phyloP scores from a whole-genome alignment of 37 sponge, comb jelly and placozoan species.

The Crambe crambe region DNA sequence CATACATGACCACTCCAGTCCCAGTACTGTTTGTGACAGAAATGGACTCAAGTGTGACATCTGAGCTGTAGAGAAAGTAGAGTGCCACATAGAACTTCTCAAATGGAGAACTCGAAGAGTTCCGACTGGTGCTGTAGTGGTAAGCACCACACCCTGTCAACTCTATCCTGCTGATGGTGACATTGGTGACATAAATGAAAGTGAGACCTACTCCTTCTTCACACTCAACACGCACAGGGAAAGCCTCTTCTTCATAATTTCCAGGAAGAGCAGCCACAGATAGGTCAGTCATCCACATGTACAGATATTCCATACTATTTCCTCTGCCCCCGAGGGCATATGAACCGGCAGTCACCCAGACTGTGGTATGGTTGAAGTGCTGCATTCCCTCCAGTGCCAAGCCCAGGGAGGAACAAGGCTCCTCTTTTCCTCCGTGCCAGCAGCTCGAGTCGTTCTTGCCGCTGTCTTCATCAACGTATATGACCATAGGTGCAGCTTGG shows the following conservation, averaged over 20 bases:
- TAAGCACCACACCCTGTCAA: constrained; percentile 41
- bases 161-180: constrained; percentile 20
- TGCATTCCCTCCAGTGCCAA: background rate
- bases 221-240: background rate
- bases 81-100: constrained; percentile 15
- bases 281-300: background rate
- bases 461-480: background rate
- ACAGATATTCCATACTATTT: background rate
- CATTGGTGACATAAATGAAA: constrained; percentile 14
- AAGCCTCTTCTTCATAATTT: background rate
- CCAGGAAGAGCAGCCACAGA: background rate
- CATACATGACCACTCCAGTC: constrained; percentile 53
- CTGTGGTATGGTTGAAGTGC: background rate
- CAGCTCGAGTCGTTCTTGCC: background rate
- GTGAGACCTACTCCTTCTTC: constrained; percentile 17
- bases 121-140: constrained; percentile 46
- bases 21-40: constrained; percentile 7
- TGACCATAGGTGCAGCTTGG: too few relatives aligned
- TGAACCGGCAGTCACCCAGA: background rate
- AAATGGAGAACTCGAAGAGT: background rate
- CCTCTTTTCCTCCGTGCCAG: background rate
- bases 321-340: background rate
- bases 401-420: background rate
- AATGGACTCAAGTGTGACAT: background rate
- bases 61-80: constrained; percentile 33